Percentiles rank a stretch among this genome's conserved stretches.
phyloP scores from a whole-genome alignment of 1,140 invertebrate species.

The Mesaphorura yosii region DNA sequence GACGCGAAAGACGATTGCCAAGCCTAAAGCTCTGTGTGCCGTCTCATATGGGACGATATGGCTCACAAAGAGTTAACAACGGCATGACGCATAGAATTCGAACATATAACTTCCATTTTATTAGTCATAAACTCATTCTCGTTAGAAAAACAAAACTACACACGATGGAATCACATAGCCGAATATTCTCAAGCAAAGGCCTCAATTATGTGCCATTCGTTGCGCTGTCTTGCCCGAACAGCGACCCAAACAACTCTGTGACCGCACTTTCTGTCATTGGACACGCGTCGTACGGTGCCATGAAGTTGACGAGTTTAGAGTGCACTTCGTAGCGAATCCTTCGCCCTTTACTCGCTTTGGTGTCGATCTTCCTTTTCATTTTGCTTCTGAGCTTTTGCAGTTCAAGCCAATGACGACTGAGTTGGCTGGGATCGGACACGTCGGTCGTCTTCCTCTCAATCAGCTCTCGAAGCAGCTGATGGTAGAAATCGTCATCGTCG shows the following conservation, averaged over 20 bases:
- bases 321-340: conserved; percentile 82
- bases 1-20: no score
- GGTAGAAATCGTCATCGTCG: conserved; percentile 95
- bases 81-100: no score
- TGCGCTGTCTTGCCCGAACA: conserved; percentile 58
- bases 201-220: no score
- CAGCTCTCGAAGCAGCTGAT: conserved; percentile 76
- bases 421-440: conserved; percentile 64
- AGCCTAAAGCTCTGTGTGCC: no score
- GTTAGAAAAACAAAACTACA: no score
- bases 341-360: conserved; percentile 80
- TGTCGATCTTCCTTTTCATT: conserved; percentile 81
- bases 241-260: conserved; percentile 65
- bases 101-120: no score
- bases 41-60: no score
- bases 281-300: conserved; percentile 62
- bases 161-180: no score
- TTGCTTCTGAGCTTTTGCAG: conserved; percentile 80
- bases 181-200: no score
- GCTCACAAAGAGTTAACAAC: no score
- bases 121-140: no score
- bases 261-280: conserved; percentile 66
- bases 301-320: conserved; percentile 82
- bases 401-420: conserved; percentile 73
- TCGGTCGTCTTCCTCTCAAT: conserved; percentile 80